Conservation (phyloP, 2,797 vertebrate genomes). For the Phrynocephalus forsythii region DNA sequence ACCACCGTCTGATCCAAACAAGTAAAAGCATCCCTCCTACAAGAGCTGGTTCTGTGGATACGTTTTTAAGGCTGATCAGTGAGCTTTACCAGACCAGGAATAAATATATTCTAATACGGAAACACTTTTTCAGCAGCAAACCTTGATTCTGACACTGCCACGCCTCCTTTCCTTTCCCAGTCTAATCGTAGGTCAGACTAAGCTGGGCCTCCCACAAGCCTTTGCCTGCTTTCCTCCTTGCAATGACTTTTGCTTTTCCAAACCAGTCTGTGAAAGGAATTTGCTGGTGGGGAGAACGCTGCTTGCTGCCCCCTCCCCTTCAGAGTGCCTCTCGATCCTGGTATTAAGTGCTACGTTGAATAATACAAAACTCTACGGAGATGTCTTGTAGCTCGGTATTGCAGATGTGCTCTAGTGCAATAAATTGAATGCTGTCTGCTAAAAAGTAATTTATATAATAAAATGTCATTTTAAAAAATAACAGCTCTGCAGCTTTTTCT, state of each 20-base stretch:
- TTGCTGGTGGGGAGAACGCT: conserved; percentile 39
- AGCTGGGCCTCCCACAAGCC: neutral
- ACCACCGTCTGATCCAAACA: neutral
- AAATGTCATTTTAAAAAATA: conserved; percentile 74
- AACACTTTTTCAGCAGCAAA: neutral
- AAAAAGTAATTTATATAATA: conserved; percentile 84
- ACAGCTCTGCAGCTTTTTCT: neutral
- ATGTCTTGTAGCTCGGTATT: conserved; percentile 76
- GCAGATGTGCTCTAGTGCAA: conserved; percentile 83
- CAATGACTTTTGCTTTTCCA: neutral
- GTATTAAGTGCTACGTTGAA: conserved; percentile 74
- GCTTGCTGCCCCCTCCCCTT: conserved; percentile 56
- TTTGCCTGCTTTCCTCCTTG: conserved; percentile 4
- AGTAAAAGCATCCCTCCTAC: neutral
- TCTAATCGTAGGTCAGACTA: neutral
- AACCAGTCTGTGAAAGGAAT: conserved; percentile 11
- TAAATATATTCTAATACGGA: neutral
- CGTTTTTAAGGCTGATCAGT: neutral
- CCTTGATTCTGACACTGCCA: neutral
- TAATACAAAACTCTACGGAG: conserved; percentile 71
- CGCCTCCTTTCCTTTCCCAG: neutral
- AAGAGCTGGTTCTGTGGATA: neutral
- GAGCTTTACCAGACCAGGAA: neutral
- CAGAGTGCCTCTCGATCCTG: conserved; percentile 76
- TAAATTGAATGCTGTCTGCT: conserved; percentile 81